Evolutionary conservation across 2,113 vertebrate genomes (phyloP).

Genomic region (Bettongia penicillata): DNA sequence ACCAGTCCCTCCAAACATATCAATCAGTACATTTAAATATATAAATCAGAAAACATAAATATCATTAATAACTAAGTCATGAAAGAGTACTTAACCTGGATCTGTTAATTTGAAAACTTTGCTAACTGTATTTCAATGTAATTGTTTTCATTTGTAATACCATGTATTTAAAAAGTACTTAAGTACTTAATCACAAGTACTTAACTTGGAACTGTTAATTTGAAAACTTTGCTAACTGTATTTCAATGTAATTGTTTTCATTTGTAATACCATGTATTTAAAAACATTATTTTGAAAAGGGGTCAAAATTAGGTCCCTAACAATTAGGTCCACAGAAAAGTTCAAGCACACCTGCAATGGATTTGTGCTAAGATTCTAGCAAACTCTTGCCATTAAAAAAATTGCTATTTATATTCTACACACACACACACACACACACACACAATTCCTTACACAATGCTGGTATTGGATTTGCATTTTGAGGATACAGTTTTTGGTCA

Average conservation of each 20-base stretch:
- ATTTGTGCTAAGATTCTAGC: not conserved
- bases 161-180: not conserved
- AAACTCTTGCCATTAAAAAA: not conserved
- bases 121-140: not conserved
- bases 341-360: not conserved
- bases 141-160: not conserved
- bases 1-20: not conserved
- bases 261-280: not conserved
- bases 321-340: not conserved
- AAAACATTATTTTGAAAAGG: not conserved
- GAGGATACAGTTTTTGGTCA: not conserved
- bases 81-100: not conserved
- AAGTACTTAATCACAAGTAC: not conserved
- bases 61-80: not conserved
- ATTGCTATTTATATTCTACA: too few relatives aligned
- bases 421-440: too few relatives aligned
- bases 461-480: not conserved
- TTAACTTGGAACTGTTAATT: not conserved
- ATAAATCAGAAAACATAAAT: not conserved
- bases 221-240: not conserved
- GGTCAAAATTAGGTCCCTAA: not conserved
- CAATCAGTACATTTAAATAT: not conserved
- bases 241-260: not conserved
- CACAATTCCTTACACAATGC: not conserved
- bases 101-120: not conserved